Evolutionary conservation across 2,797 vertebrate genomes (phyloP).

Genomic region (Gambelia wislizenii): DNA sequence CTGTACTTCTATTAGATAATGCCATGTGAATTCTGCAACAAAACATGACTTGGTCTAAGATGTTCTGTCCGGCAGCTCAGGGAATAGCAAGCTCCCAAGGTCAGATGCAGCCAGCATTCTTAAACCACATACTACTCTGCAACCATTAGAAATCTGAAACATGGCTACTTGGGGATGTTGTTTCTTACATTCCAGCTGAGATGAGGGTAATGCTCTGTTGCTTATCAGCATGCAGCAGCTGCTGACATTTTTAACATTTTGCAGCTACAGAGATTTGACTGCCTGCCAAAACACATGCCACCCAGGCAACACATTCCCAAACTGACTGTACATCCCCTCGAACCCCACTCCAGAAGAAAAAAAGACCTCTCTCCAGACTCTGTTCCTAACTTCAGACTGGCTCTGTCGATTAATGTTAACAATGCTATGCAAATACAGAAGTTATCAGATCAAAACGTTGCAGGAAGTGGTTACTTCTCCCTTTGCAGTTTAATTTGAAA

Average conservation of each 20-base stretch:
- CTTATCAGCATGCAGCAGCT: background rate
- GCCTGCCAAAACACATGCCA: background rate
- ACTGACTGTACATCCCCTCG: accelerated
- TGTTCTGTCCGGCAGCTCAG: too few species aligned
- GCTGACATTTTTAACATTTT: background rate
- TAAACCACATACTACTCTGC: accelerated
- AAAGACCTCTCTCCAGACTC: accelerated
- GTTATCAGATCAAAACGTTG: accelerated
- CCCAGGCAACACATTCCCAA: accelerated
- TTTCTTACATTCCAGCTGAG: background rate
- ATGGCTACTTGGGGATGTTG: background rate
- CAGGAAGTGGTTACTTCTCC: accelerated
- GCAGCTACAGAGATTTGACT: background rate
- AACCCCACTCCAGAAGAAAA: background rate
- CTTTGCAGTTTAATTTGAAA: background rate
- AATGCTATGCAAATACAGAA: background rate
- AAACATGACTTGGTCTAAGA: too few species aligned
- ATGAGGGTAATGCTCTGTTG: background rate
- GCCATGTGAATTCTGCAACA: too few species aligned
- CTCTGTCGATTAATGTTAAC: background rate
- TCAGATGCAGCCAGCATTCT: background rate
- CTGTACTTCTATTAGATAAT: too few species aligned
- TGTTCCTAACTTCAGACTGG: background rate
- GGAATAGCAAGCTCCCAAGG: background rate
- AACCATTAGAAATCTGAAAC: background rate